Conservation (phyloP, 2,113 vertebrate genomes). For the Sebastes schlegelii region DNA sequence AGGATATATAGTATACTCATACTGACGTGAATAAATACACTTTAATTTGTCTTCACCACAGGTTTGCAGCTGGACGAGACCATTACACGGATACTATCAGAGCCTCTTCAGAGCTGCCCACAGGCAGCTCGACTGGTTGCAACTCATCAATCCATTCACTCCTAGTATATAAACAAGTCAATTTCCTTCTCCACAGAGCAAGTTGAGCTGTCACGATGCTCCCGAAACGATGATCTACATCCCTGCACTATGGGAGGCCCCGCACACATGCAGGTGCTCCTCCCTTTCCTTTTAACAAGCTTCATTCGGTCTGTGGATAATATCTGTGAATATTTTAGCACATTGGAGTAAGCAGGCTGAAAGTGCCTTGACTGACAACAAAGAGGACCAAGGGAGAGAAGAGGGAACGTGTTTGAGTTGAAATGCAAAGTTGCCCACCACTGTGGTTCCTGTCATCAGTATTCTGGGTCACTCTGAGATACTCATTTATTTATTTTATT, state of each 20-base stretch:
- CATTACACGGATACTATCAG: background rate
- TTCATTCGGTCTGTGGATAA: conserved; percentile 32
- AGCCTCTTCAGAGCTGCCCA: background rate
- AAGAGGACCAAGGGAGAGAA: background rate
- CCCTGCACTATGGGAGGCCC: conserved; percentile 11
- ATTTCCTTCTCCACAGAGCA: conserved; percentile 25
- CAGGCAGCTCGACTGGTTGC: conserved; percentile 2
- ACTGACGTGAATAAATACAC: background rate
- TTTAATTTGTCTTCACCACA: background rate
- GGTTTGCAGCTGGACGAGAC: conserved; percentile 1
- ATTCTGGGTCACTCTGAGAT: conserved; percentile 60
- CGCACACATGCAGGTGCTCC: background rate
- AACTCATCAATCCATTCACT: conserved; percentile 48
- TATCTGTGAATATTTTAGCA: conserved; percentile 45
- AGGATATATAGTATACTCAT: background rate
- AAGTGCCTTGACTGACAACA: conserved; percentile 50
- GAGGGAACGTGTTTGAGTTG: conserved; percentile 15
- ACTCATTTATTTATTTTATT: conserved; percentile 72
- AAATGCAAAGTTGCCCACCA: conserved; percentile 46
- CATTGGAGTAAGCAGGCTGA: conserved; percentile 13
- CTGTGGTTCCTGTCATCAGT: conserved; percentile 50
- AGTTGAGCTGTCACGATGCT: conserved; percentile 43
- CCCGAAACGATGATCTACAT: conserved; percentile 39
- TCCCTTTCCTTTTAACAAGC: conserved; percentile 41
- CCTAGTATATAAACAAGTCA: conserved; percentile 28